Evolutionary conservation across 2,797 vertebrate genomes (phyloP).

Genomic region (Pseudopleuronectes americanus): DNA sequence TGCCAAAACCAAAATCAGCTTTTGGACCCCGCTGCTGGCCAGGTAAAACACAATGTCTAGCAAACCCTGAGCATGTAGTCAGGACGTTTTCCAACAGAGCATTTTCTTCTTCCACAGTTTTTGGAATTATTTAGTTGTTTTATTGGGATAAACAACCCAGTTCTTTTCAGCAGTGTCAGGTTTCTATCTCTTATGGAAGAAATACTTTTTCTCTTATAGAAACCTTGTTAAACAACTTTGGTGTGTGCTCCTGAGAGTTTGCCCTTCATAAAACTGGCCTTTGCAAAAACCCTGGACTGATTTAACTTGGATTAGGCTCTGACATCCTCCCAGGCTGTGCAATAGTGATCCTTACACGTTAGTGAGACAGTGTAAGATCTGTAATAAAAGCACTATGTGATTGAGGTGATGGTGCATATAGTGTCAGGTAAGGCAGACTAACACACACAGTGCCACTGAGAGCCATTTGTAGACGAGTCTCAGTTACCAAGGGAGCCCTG

Average conservation of each 20-base stretch:
- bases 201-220: not conserved
- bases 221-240: not conserved
- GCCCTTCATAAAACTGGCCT: constrained; percentile 16
- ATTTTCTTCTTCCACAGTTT: not conserved
- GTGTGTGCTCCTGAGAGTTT: not conserved
- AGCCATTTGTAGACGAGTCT: constrained; percentile 71
- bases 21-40: constrained; percentile 49
- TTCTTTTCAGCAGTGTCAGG: not conserved
- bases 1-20: constrained; percentile 35
- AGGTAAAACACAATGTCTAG: constrained; percentile 65
- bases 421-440: constrained; percentile 37
- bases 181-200: not conserved
- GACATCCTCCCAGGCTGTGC: constrained; percentile 32
- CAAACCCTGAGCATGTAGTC: not conserved
- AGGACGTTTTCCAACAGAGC: not conserved
- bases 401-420: constrained; percentile 48
- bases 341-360: constrained; percentile 31
- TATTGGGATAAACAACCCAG: not conserved
- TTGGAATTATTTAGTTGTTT: not conserved
- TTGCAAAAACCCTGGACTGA: constrained; percentile 17
- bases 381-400: constrained; percentile 43
- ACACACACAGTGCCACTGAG: constrained; percentile 55
- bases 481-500: constrained; percentile 56
- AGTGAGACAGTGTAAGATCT: constrained; percentile 38
- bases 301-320: constrained; percentile 27